Conservation (phyloP, 2,888 invertebrate species). For the Drosophila greeni region DNA sequence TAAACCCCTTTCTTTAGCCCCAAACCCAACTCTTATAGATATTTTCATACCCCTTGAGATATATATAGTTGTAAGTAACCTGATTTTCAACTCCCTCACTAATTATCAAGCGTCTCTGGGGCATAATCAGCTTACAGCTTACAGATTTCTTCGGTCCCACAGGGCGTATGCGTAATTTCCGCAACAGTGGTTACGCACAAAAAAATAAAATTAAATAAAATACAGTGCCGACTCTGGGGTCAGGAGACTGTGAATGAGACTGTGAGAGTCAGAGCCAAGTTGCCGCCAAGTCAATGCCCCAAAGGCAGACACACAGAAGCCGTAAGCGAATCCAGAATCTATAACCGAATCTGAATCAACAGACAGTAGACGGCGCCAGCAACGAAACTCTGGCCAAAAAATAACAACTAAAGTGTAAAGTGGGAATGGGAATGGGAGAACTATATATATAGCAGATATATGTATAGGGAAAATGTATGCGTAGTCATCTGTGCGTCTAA, state of each 20-base stretch:
- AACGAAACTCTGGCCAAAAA: conserved; percentile 16
- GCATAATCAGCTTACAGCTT: conserved; percentile 12
- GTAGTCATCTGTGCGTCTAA: conserved; percentile 68
- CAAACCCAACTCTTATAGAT: not conserved
- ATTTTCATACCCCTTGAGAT: not conserved
- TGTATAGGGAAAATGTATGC: conserved; percentile 43
- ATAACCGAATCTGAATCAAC: conserved; percentile 44
- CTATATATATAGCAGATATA: not conserved
- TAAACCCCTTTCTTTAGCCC: too few relatives aligned
- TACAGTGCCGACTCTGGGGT: conserved; percentile 15
- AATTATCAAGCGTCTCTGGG: conserved; percentile 8
- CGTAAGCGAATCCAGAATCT: conserved; percentile 38
- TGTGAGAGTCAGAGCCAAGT: conserved; percentile 35
- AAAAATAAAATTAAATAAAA: not conserved
- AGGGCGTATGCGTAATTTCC: conserved; percentile 62
- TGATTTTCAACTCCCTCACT: not conserved
- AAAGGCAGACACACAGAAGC: conserved; percentile 19
- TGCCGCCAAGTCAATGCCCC: conserved; percentile 61
- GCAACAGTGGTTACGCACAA: conserved; percentile 9
- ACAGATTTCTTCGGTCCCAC: conserved; percentile 21
- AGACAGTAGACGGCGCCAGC: conserved; percentile 42
- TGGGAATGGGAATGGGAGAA: not conserved
- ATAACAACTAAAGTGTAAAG: conserved; percentile 5
- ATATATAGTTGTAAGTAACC: not conserved
- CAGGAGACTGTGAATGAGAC: conserved; percentile 22